Conservation (phyloP, 1,140 invertebrate species). For the Apis florea region DNA sequence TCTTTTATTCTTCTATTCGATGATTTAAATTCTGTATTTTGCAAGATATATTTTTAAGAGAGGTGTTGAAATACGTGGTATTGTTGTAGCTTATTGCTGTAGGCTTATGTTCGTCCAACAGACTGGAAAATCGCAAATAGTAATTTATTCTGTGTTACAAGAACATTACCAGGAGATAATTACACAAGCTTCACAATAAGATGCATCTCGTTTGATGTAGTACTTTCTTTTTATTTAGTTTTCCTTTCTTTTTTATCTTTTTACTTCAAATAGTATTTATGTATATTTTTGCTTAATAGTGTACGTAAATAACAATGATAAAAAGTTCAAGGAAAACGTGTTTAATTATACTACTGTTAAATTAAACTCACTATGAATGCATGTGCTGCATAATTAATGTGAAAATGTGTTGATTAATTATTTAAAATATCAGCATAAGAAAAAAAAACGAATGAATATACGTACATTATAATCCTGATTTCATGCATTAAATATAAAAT, state of each 20-base stretch:
- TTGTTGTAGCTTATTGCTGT: too few species aligned
- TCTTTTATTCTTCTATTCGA: neutral
- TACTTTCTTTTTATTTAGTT: slow-evolving; percentile 4
- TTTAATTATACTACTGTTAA: neutral
- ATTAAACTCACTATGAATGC: neutral
- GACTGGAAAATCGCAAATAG: slow-evolving; percentile 44
- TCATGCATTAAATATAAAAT: too few species aligned
- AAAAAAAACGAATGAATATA: too few species aligned
- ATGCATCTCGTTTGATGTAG: slow-evolving; percentile 4
- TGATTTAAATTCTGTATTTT: neutral
- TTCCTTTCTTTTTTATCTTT: neutral
- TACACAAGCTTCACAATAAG: neutral
- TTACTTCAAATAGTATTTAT: neutral
- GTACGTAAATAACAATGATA: neutral
- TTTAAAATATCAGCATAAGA: neutral
- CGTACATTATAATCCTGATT: too few species aligned
- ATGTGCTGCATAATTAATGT: neutral
- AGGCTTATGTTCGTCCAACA: slow-evolving; percentile 8
- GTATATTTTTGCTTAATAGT: neutral
- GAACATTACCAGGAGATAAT: slow-evolving; percentile 30
- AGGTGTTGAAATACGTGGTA: slow-evolving; percentile 34
- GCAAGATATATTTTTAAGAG: slow-evolving; percentile 8
- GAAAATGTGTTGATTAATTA: neutral
- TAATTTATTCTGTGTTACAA: slow-evolving; percentile 49
- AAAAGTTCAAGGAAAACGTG: neutral